Evolutionary conservation across 2,113 vertebrate species (phyloP), one percentile per base, ranked within the genome.

Genomic region (Aleadryas rufinucha): DNA sequence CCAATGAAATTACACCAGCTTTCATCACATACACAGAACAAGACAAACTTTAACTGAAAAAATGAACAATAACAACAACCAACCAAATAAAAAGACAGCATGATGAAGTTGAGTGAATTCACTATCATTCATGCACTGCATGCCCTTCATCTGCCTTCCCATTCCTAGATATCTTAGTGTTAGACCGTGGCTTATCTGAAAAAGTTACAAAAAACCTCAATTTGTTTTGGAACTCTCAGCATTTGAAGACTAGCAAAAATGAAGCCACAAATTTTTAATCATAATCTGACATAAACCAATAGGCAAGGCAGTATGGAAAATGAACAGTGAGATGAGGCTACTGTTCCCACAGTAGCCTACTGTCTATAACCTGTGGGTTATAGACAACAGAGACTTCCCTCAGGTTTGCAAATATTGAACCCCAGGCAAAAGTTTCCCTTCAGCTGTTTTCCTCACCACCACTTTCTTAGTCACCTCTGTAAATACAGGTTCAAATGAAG

Each of bases 191-290:
- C 21, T 63, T 41, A 63, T n/a, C 45, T 69, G 28, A 84, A 81
- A 76, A 80, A 86, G 9, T 21, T 60, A 57, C 42, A 69, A 69
- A 89, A 50, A 54, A 47, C 0, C 17, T 52, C 1, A 49, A 4
- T 56, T 71, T 65, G 22, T 82, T 84, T 76, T 45, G 69, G 45
- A 84, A 61, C 14, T 50, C 47, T 22, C 9, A 86, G 24, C 9
- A 64, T 61, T 44, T 92, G 44, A 76, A 95, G 53, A 79, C 22
- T 50, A 89, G 22, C 30, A 91, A 75, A 94, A 95, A 61, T 24
- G 8, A 88, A 92, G 33, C 28, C 16, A 60, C 17, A 49, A 75
- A 59, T 15, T 42, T 57, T 12, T 30, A 79, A 74, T 33, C 31
- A 45, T 33, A 54, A 64, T 12, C 23, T 87, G 61, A 85, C 66